Evolutionary conservation across 30 jellyfish, hydroid and myxozoan genomes (phyloP), one percentile per base, ranked within the genome.

Genomic region (Catostylus mosaicus): DNA sequence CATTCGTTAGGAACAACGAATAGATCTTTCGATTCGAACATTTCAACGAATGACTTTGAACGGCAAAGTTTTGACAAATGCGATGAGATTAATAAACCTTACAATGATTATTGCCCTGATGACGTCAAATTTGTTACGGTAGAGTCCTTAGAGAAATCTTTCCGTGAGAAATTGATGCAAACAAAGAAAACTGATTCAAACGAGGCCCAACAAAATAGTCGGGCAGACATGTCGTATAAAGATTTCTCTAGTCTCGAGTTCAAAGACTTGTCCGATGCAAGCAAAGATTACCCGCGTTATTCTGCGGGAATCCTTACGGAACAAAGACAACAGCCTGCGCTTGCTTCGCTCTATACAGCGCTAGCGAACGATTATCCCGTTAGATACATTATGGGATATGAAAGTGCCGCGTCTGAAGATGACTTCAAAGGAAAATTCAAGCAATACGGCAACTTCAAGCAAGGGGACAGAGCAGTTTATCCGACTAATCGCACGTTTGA

Each of bases 91-190:
- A 59, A 59, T 6, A 5, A 5, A 4, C 19, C 1, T 24, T 36
- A 48, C 33, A 74, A 18, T 24, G 59, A 54, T n/a, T 50, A 82
- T 12, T n/a, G 45, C 30, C 84, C 84, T 18, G 92, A 82, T 69
- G 75, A 82, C 65, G 84, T 82, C 37, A 70, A 72, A 4, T 82
- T 82, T 82, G 92, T 82, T 27, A 82, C 92, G 9, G 92, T 54
- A 7, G 88, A 77, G 22, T 77, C 88, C 14, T 37, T 77, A 6
- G 88, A 77, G 24, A 62, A 61, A 57, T 43, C 88, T 9, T 77
- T 77, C 40, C 52, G 38, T n/a, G 67, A 77, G 45, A 48, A 47
- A 45, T 33, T 51, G 71, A 48, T 29, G 22, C 65, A 35, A n/a
- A 18, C 64, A 19, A 20, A 37, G 33, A 35, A 36, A 36, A 34